A percentile compares a stretch with the other conserved stretches of the same genome.
Evolutionary conservation across 2,888 invertebrate genomes (phyloP).

Genomic region (Hoplodrina blanda): DNA sequence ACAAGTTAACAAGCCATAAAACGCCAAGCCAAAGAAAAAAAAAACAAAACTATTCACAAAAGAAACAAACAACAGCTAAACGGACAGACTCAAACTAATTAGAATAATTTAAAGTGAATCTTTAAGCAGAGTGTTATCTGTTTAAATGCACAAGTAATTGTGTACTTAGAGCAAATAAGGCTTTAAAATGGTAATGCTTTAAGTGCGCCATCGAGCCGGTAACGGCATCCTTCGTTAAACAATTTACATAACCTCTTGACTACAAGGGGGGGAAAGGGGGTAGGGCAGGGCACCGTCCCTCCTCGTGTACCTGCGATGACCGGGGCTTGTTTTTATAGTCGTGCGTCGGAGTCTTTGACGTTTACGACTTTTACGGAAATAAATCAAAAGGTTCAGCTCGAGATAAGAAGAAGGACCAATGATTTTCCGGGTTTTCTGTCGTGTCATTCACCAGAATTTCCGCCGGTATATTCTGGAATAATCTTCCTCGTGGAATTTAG

Average conservation of each 20-base stretch:
- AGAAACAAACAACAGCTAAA: conserved; percentile 43
- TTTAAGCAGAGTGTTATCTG: conserved; percentile 75
- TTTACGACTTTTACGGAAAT: conserved; percentile 38
- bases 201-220: conserved; percentile 81
- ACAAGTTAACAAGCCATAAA: conserved; percentile 6
- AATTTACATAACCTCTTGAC: conserved; percentile 81
- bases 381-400: conserved; percentile 28
- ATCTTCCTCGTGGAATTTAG: no score
- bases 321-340: conserved; percentile 31
- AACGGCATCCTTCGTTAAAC: conserved; percentile 83
- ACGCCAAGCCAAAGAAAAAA: conserved; percentile 11
- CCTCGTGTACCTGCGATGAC: conserved; percentile 20
- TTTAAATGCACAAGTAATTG: conserved; percentile 86
- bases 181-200: conserved; percentile 86
- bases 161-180: conserved; percentile 85
- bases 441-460: neutral
- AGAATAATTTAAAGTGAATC: conserved; percentile 77
- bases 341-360: conserved; percentile 19
- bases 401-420: conserved; percentile 8
- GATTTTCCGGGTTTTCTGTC: conserved; percentile 1
- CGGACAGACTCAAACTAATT: conserved; percentile 70
- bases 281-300: neutral
- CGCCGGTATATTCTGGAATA: neutral
- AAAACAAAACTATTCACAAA: conserved; percentile 41
- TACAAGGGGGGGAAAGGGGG: neutral